A percentile compares a stretch with the other conserved stretches of the same genome.
Conservation (phyloP, 2,113 vertebrate genomes). For the Muntiacus muntjak region DNA sequence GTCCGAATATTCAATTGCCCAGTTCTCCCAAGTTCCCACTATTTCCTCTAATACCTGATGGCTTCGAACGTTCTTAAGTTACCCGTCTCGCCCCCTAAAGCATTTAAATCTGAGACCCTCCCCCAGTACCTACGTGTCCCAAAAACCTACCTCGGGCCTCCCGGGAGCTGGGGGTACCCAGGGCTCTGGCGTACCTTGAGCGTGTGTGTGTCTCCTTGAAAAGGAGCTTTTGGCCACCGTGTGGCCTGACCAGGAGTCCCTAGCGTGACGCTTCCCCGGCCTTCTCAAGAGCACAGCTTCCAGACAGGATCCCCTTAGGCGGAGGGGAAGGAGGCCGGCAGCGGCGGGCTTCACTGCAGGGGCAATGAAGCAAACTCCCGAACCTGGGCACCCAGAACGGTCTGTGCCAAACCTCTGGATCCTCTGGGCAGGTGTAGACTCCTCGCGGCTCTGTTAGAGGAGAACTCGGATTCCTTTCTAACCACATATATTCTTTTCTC, state of each 20-base stretch:
- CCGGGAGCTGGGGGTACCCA: background rate
- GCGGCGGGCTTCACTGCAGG: fast-evolving
- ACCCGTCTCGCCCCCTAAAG: background rate
- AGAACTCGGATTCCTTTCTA: background rate
- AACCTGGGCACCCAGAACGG: background rate
- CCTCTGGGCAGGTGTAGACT: too few species aligned
- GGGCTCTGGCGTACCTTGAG: fast-evolving
- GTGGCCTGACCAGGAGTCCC: background rate
- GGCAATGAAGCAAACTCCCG: background rate
- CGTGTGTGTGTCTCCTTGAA: background rate
- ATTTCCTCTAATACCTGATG: background rate
- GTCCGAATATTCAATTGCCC: background rate
- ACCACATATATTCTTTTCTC: background rate
- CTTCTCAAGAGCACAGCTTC: background rate
- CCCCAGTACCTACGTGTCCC: background rate
- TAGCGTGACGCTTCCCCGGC: background rate
- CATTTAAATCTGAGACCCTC: background rate
- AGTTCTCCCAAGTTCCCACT: background rate
- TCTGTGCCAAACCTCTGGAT: background rate
- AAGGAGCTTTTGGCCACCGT: background rate
- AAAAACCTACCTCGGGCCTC: background rate
- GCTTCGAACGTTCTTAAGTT: background rate
- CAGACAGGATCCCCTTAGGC: background rate
- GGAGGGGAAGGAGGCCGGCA: fast-evolving
- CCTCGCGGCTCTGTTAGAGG: background rate